Conservation (phyloP, 2,797 vertebrate species). For the Borostomias antarcticus region DNA sequence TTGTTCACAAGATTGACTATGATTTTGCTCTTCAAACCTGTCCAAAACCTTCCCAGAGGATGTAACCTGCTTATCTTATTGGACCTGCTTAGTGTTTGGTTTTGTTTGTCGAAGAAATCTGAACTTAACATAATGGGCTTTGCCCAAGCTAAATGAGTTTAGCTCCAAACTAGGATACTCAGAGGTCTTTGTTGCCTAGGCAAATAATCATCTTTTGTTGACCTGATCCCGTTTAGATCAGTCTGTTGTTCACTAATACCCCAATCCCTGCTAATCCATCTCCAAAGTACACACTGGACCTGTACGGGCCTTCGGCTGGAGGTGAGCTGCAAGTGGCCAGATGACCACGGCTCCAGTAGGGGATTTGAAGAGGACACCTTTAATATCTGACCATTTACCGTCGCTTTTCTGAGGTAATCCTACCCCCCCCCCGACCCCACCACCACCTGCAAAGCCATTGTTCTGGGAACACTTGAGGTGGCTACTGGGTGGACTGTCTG, state of each 20-base stretch:
- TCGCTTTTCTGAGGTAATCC: conserved; percentile 1
- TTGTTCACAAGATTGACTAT: no score
- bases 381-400: background rate
- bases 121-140: conserved; percentile 7
- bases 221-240: background rate
- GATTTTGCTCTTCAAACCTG: background rate
- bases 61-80: conserved; percentile 3
- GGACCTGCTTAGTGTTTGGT: background rate
- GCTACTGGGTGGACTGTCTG: no score
- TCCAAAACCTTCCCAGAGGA: background rate
- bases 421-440: background rate
- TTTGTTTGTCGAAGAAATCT: background rate
- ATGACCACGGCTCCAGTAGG: background rate
- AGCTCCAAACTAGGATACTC: background rate
- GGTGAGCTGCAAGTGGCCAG: conserved; percentile 12
- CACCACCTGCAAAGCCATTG: background rate
- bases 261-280: background rate
- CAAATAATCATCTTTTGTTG: conserved; percentile 3
- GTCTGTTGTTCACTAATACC: background rate
- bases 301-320: background rate
- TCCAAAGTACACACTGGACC: background rate
- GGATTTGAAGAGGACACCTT: background rate
- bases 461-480: no score
- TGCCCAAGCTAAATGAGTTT: conserved; percentile 7
- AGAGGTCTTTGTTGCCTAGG: conserved; percentile 4